phyloP scores from a whole-genome alignment of 2,888 invertebrate genomes.

The Tolmerus cingulatus region DNA sequence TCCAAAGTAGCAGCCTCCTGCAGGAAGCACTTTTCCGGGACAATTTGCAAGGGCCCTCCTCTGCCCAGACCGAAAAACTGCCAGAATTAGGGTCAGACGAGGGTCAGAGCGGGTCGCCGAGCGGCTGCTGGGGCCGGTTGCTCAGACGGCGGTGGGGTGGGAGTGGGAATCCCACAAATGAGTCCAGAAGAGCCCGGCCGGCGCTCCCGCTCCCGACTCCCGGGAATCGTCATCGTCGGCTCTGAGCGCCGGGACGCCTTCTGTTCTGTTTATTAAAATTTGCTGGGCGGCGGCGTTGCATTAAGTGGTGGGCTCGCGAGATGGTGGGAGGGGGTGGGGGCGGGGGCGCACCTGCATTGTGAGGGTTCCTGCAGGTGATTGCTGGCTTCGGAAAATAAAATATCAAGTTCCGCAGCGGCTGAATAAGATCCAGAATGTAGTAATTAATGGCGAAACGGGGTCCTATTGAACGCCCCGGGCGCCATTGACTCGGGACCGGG shows the following conservation, averaged over 20 bases:
- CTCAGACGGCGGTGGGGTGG: background rate
- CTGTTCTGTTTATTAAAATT: background rate
- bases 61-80: background rate
- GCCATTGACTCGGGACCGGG: background rate
- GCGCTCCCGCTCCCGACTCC: too few species aligned
- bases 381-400: background rate
- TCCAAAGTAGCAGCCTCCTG: background rate
- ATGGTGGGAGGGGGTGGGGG: background rate
- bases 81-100: background rate
- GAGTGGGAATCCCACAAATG: background rate
- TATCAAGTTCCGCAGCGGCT: background rate
- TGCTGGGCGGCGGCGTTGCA: background rate
- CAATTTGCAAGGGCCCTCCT: background rate
- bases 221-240: background rate
- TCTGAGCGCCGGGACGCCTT: background rate
- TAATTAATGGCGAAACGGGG: background rate
- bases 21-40: background rate
- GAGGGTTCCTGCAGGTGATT: background rate
- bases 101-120: background rate
- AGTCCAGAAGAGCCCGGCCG: background rate
- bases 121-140: background rate
- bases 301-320: background rate
- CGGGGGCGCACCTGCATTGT: background rate
- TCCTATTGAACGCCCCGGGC: background rate
- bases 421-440: background rate